phyloP scores from a whole-genome alignment of 2,113 vertebrate species.

The Chunga burmeisteri region DNA sequence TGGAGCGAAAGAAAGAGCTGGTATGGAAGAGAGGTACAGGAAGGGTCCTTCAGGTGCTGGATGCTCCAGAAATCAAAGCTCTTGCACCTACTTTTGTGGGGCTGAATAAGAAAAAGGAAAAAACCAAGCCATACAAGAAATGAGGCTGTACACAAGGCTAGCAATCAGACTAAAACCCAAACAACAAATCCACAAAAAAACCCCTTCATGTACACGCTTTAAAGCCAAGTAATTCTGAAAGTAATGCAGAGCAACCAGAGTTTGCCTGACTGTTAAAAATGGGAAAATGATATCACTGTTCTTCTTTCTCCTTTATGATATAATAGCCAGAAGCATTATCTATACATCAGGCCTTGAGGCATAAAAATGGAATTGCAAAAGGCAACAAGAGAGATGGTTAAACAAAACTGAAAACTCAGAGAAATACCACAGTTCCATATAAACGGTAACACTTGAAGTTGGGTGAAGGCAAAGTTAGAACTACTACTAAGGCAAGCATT shows the following conservation, averaged over 20 bases:
- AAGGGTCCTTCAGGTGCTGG: not conserved
- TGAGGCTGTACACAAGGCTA: not conserved
- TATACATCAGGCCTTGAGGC: not conserved
- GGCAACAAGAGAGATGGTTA: not conserved
- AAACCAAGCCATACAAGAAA: not conserved
- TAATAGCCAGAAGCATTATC: not conserved
- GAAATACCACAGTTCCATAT: not conserved
- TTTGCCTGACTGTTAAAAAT: not conserved
- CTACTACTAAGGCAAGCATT: not conserved
- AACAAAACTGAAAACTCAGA: not conserved
- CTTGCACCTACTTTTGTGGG: not conserved
- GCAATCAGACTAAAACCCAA: not conserved
- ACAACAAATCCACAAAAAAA: rapidly evolving
- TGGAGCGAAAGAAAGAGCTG: not conserved
- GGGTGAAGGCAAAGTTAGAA: not conserved
- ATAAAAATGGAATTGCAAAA: not conserved
- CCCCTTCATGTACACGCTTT: not conserved
- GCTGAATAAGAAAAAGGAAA: not conserved
- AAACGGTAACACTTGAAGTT: not conserved
- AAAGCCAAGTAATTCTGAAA: not conserved
- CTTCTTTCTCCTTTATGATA: not conserved
- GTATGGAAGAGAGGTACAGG: not conserved
- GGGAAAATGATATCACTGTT: not conserved
- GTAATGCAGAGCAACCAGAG: not conserved
- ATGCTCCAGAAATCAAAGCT: not conserved